Conservation (phyloP, 1,140 invertebrate species). For the Caligus rogercresseyi region DNA sequence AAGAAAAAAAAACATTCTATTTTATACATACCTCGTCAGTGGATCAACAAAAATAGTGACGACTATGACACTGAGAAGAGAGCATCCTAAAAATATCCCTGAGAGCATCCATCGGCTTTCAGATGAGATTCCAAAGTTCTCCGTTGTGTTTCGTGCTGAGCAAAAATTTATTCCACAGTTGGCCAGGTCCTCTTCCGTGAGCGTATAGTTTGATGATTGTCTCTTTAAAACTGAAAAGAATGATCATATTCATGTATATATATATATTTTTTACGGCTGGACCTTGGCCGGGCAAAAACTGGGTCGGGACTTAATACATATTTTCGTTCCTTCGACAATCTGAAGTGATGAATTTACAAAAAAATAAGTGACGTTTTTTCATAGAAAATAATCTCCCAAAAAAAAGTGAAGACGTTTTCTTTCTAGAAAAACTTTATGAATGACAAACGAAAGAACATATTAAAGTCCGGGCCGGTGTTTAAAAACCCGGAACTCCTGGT, state of each 20-base stretch:
- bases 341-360: no score
- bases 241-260: neutral
- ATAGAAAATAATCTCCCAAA: no score
- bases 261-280: no score
- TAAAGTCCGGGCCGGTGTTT: no score
- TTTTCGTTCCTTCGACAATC: no score
- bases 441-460: no score
- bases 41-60: conserved; percentile 74
- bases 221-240: conserved; percentile 3
- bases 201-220: conserved; percentile 10
- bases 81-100: conserved; percentile 68
- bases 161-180: conserved; percentile 67
- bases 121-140: conserved; percentile 3
- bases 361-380: no score
- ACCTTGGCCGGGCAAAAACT: no score
- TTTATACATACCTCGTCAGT: conserved; percentile 48
- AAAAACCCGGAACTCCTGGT: no score
- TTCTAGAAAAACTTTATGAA: no score
- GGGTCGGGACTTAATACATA: no score
- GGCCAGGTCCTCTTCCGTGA: conserved; percentile 16
- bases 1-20: neutral
- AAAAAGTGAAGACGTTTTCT: no score
- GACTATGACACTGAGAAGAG: conserved; percentile 61
- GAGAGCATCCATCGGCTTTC: conserved; percentile 37
- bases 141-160: conserved; percentile 20